A percentile compares a stretch with the other conserved stretches of the same genome.
Conservation (phyloP, 2,797 vertebrate species). For the Vespertilio murinus region DNA sequence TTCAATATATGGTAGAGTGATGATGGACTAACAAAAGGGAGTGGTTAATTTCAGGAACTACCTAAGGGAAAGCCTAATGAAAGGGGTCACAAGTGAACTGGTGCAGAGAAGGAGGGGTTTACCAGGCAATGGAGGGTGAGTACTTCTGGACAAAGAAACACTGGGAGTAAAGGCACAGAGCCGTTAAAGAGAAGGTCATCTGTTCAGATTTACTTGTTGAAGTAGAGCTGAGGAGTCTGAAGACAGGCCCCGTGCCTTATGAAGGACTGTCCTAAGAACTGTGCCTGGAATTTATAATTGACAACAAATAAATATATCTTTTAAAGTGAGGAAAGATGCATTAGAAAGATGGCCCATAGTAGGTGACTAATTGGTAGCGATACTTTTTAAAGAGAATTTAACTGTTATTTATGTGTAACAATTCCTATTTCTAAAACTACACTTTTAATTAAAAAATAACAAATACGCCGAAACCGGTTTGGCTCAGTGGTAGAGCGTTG, state of each 20-base stretch:
- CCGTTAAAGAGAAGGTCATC: not conserved
- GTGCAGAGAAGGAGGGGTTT: not conserved
- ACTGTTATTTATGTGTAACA: not conserved
- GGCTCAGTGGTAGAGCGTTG: too few species aligned
- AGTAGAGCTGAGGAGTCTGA: not conserved
- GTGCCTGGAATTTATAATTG: not conserved
- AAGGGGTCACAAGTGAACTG: not conserved
- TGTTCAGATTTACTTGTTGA: not conserved
- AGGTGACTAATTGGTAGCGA: not conserved
- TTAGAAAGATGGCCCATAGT: not conserved
- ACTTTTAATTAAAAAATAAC: not conserved
- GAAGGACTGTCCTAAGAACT: not conserved
- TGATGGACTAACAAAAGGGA: not conserved
- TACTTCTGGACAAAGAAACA: not conserved
- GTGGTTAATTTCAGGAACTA: not conserved
- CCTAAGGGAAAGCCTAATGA: not conserved
- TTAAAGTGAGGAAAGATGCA: not conserved
- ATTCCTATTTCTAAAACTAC: not conserved
- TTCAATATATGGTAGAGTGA: not conserved
- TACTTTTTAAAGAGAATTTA: not conserved
- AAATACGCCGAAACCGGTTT: too few species aligned
- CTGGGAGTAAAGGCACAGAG: not conserved
- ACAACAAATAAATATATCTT: not conserved
- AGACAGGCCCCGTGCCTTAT: not conserved
- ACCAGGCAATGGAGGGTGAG: not conserved